A percentile compares a stretch with the other conserved stretches of the same genome.
Conservation (phyloP, 2,113 vertebrate genomes). For the Orycteropus afer region DNA sequence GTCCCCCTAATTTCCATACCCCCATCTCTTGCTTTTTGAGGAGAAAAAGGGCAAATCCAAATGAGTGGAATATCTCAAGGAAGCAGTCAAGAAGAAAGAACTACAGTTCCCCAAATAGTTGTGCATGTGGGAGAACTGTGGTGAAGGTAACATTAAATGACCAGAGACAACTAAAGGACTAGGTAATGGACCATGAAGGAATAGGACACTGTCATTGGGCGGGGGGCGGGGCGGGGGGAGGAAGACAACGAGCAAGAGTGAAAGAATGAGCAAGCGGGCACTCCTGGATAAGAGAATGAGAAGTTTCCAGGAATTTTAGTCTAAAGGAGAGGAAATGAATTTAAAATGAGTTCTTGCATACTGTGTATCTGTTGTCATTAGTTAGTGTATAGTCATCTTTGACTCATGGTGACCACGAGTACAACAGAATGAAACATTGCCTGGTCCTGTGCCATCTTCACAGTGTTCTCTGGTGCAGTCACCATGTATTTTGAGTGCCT, state of each 20-base stretch:
- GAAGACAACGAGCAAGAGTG: no score
- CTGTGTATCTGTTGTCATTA: background rate
- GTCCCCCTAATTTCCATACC: background rate
- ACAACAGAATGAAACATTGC: background rate
- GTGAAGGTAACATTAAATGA: background rate
- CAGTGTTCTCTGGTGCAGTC: background rate
- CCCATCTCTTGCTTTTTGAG: background rate
- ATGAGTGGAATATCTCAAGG: background rate
- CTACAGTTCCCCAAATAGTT: background rate
- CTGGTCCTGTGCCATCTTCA: background rate
- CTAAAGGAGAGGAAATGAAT: background rate
- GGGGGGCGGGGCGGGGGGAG: no score
- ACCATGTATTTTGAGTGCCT: background rate
- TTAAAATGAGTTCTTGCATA: background rate
- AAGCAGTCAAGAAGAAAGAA: background rate
- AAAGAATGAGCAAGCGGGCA: background rate
- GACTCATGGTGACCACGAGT: no score
- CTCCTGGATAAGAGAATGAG: background rate
- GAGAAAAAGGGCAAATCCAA: background rate
- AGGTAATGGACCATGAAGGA: background rate
- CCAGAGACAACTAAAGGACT: background rate
- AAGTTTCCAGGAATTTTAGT: background rate
- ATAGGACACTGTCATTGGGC: background rate
- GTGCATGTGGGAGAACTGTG: background rate
- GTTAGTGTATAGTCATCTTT: background rate